Percentiles rank a stretch among this genome's conserved stretches.
Conservation (phyloP, 2,888 invertebrate species). For the Baronia brevicornis region DNA sequence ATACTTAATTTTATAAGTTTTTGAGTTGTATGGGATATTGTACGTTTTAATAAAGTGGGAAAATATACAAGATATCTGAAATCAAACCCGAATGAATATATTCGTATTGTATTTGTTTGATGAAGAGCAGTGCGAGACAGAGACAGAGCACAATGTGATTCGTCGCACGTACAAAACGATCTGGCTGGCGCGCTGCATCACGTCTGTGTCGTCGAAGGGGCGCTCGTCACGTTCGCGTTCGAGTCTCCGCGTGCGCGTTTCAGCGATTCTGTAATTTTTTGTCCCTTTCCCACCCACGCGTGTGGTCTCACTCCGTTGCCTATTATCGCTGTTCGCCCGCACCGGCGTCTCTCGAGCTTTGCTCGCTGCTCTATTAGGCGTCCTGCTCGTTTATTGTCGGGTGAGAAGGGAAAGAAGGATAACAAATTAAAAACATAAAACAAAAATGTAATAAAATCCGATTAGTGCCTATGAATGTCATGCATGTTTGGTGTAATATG, state of each 20-base stretch:
- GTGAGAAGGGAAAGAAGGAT: slow-evolving; percentile 36
- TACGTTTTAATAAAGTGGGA: too few species aligned
- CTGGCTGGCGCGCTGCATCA: slow-evolving; percentile 89
- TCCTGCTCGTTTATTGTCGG: slow-evolving; percentile 29
- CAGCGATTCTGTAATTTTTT: slow-evolving; percentile 61
- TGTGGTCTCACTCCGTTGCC: slow-evolving; percentile 31
- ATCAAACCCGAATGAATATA: too few species aligned
- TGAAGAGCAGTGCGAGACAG: slow-evolving; percentile 41
- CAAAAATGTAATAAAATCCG: slow-evolving; percentile 31
- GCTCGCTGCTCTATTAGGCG: slow-evolving; percentile 46
- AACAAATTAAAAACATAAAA: slow-evolving; percentile 33
- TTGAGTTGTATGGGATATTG: too few species aligned
- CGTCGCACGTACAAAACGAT: slow-evolving; percentile 86
- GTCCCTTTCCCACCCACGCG: slow-evolving; percentile 49
- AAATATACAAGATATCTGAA: slow-evolving; percentile 3
- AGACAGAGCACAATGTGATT: slow-evolving; percentile 28
- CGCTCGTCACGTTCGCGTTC: slow-evolving; percentile 77
- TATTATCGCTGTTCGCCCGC: slow-evolving; percentile 34
- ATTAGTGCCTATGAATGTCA: slow-evolving; percentile 20
- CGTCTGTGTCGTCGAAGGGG: slow-evolving; percentile 84
- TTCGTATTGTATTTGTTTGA: slow-evolving; percentile 46
- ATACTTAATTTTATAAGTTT: too few species aligned
- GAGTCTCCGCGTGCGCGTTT: slow-evolving; percentile 64
- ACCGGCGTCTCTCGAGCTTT: slow-evolving; percentile 37
- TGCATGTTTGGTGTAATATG: slow-evolving; percentile 23